phyloP scores from a whole-genome alignment of 92 coral and sea anemone genomes.

The Porites divaricata region DNA sequence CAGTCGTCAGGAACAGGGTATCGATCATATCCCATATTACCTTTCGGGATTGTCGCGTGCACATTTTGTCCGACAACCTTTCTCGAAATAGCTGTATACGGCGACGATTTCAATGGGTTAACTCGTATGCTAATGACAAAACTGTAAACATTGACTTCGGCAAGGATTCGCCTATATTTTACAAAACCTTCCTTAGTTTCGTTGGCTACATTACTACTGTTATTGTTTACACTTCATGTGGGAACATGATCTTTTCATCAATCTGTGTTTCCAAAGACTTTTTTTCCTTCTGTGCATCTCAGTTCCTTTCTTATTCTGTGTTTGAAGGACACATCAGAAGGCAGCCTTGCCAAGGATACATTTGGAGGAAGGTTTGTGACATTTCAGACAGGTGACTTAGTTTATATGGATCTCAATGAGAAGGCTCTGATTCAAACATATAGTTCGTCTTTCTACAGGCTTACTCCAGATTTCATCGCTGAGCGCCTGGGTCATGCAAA shows the following conservation, averaged over 20 bases:
- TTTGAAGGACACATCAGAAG: conserved; percentile 84
- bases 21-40: too few species aligned
- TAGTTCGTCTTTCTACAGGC: conserved; percentile 44
- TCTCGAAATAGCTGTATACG: too few species aligned
- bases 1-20: too few species aligned
- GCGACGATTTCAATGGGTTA: too few species aligned
- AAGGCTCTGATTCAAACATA: not conserved
- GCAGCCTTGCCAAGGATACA: conserved; percentile 86
- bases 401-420: not conserved
- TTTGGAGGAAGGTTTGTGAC: conserved; percentile 93
- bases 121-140: too few species aligned
- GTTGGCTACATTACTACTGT: not conserved
- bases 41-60: too few species aligned
- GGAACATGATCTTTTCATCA: not conserved
- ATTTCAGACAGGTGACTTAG: not conserved
- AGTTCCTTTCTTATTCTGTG: not conserved
- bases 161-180: too few species aligned
- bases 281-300: not conserved
- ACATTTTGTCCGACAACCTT: too few species aligned
- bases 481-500: conserved; percentile 97
- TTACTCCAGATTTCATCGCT: conserved; percentile 96
- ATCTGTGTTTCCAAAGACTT: too few species aligned
- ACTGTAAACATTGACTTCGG: too few species aligned
- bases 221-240: not conserved
- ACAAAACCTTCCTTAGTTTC: not conserved